These are phyloP conservation scores for Drosophila testacea DNA, from an alignment of 2,888 invertebrate genomes.

Conservation along the genomic window DNA sequence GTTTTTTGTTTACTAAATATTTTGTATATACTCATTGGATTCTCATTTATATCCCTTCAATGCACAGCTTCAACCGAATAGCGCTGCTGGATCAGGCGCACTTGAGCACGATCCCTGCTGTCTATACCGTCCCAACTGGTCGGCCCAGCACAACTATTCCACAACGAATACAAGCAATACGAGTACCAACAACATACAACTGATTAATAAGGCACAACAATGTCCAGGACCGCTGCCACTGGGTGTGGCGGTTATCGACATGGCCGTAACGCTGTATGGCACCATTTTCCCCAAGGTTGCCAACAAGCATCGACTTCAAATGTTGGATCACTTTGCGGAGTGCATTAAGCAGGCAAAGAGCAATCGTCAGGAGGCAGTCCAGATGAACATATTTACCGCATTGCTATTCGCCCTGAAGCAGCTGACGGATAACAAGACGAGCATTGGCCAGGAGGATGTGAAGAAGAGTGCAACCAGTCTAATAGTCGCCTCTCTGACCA, in stretches of 20 bases:
- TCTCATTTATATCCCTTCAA: slow-evolving; percentile 3
- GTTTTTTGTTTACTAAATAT: neutral
- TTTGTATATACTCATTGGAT: slow-evolving; percentile 13
- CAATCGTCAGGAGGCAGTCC: slow-evolving; percentile 96
- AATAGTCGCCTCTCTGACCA: slow-evolving; percentile 92
- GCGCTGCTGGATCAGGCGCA: slow-evolving; percentile 97
- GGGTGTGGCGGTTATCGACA: slow-evolving; percentile 98
- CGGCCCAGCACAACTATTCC: slow-evolving; percentile 36
- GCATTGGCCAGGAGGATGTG: slow-evolving; percentile 95
- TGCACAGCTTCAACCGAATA: slow-evolving; percentile 94
- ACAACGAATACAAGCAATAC: slow-evolving; percentile 27
- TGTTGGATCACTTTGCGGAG: slow-evolving; percentile 98
- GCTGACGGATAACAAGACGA: slow-evolving; percentile 93
- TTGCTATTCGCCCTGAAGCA: slow-evolving; percentile 95
- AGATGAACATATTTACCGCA: slow-evolving; percentile 98
- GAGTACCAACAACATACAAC: slow-evolving; percentile 61
- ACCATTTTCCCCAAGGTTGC: slow-evolving; percentile 97
- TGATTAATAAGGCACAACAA: slow-evolving; percentile 84
- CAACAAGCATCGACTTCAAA: slow-evolving; percentile 98
- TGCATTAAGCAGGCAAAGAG: slow-evolving; percentile 97
- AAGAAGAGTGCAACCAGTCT: slow-evolving; percentile 93
- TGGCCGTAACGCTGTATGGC: slow-evolving; percentile 96
- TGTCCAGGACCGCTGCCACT: slow-evolving; percentile 93
- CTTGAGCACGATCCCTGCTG: slow-evolving; percentile 98
- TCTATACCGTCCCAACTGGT: slow-evolving; percentile 89